Conservation (phyloP, 2,797 vertebrate species). For the Channallabes apus region DNA sequence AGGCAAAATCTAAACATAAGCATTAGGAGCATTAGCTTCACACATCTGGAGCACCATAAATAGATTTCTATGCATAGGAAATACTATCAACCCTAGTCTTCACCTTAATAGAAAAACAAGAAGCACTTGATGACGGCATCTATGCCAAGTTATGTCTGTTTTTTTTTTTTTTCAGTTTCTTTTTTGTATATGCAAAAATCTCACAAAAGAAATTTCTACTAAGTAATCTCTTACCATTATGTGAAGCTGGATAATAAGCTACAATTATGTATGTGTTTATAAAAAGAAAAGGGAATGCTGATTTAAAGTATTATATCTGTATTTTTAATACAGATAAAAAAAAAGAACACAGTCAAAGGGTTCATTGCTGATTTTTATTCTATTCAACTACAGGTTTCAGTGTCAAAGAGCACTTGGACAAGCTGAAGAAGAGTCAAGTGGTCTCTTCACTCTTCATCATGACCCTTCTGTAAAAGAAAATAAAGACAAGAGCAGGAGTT, state of each 20-base stretch:
- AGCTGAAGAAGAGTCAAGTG: constrained; percentile 17
- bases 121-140: not conserved
- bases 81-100: not conserved
- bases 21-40: not conserved
- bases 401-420: constrained; percentile 4
- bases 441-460: constrained; percentile 54
- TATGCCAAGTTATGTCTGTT: not conserved
- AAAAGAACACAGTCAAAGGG: not conserved
- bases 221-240: not conserved
- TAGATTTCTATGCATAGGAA: no score
- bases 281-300: no score
- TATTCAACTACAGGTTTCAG: constrained; percentile 28
- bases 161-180: not conserved
- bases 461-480: constrained; percentile 47
- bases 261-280: not conserved
- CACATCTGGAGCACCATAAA: not conserved
- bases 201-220: not conserved
- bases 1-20: not conserved
- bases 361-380: constrained; percentile 44
- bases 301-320: not conserved
- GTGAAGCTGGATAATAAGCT: not conserved
- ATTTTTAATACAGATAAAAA: not conserved
- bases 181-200: not conserved
- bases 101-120: not conserved
- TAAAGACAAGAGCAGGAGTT: not conserved